Percentiles rank a stretch among this genome's conserved stretches.
Evolutionary conservation across 2,113 vertebrate genomes (phyloP).

Genomic region (Anhinga rufa): DNA sequence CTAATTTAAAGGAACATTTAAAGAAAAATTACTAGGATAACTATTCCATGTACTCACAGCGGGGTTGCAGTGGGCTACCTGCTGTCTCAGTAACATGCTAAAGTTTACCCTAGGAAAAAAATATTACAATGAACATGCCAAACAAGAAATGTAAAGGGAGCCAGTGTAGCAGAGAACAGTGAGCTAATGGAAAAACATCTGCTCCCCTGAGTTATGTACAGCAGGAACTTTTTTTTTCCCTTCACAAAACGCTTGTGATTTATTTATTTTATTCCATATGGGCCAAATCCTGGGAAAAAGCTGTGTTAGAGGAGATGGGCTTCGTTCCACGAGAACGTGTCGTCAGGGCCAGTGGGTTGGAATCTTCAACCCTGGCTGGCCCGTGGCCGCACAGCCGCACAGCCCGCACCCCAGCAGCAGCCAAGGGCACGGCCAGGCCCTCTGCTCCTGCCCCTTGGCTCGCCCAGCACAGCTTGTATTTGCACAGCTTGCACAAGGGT

Average conservation of each 20-base stretch:
- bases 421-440: neutral
- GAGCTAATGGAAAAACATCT: conserved; percentile 69
- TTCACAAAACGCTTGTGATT: neutral
- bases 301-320: neutral
- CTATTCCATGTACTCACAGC: neutral
- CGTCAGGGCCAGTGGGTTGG: neutral
- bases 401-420: neutral
- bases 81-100: neutral
- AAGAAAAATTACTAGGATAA: neutral
- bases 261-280: conserved; percentile 46
- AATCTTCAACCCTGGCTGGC: neutral
- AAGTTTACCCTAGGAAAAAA: neutral
- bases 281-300: conserved; percentile 26
- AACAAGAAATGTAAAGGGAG: neutral
- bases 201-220: conserved; percentile 29
- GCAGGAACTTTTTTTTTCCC: conserved; percentile 10
- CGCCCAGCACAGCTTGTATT: neutral
- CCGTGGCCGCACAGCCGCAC: rapidly evolving
- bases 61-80: neutral
- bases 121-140: neutral
- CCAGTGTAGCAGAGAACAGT: conserved; percentile 25
- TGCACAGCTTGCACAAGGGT: neutral
- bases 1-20: neutral
- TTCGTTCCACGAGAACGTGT: neutral
- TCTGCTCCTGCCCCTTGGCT: neutral